Base-by-base conservation (phyloP, 2,888 invertebrate genomes). In the Tineola bisselliella region DNA sequence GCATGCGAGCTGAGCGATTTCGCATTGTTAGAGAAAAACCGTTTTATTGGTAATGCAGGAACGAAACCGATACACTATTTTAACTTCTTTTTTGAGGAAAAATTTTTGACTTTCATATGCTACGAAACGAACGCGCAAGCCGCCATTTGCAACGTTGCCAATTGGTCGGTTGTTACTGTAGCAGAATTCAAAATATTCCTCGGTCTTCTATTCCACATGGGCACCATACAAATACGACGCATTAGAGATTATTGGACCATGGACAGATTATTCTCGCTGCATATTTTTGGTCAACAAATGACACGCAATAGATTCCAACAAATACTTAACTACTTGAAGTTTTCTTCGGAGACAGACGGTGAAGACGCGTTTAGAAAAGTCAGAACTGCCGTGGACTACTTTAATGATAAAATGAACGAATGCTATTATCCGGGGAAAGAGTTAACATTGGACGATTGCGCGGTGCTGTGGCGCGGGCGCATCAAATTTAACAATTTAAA, bases 121-220 rank as follows among this genome's bases (percentile, higher is more conserved):
- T 25, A 44, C 0, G 30, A 44, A 30, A 60, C 60, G 15, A 60
- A 60, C 31, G 30, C n/a, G n/a, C 13, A 18, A 10, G 31, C 44
- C 6, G 31, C 11, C 12, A 19, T 10, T 13, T 66, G 69, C 11
- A 64, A 67, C 65, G 65, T 68, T 63, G 63, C 64, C 38, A 54
- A 59, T 13, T 75, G 71, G 70, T 69, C 68, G 65, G 65, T 68
- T 58, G 61, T 74, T 38, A 67, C 67, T 25, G 30, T 62, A 8
- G 61, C 63, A 48, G 66, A 74, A 65, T 63, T 76, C 13, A 62
- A 65, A 62, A 69, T 64, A 63, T 76, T 77, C 67, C 48, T 78
- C 3, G 76, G 76, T 31, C 63, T 78, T n/a, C 60, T 77, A 8
- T 67, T 76, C 59, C 73, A 77, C 64, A 76, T 71, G 63, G 76